Conservation (phyloP, 1,140 invertebrate genomes). For the Sarcophaga bullata region DNA sequence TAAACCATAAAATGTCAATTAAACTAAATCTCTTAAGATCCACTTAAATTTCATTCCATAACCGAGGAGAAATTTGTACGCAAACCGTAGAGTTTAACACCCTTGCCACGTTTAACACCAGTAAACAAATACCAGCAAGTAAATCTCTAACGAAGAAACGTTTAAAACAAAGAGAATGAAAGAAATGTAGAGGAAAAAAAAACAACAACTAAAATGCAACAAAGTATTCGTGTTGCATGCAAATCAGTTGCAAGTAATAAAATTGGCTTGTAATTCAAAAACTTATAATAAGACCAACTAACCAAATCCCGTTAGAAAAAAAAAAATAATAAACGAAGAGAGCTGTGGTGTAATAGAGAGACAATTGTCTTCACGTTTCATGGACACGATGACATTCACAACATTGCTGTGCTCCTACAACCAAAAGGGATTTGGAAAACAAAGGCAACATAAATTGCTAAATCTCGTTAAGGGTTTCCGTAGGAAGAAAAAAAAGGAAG, state of each 20-base stretch:
- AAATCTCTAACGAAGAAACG: too few species aligned
- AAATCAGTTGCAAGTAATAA: constrained; percentile 40
- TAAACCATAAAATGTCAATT: constrained; percentile 35
- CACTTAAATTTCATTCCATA: not conserved
- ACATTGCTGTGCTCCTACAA: too few species aligned
- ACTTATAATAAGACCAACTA: constrained; percentile 31
- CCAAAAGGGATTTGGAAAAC: not conserved
- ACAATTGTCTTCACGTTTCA: constrained; percentile 2
- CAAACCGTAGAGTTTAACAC: not conserved
- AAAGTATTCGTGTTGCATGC: constrained; percentile 33
- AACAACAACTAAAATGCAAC: constrained; percentile 29
- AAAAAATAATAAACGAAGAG: too few species aligned
- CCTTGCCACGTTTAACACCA: too few species aligned
- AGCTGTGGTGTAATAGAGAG: not conserved
- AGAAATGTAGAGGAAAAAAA: too few species aligned
- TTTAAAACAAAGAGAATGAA: too few species aligned
- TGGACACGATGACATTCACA: not conserved
- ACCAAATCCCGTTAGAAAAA: constrained; percentile 3
- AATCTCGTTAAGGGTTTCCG: constrained; percentile 31
- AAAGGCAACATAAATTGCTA: constrained; percentile 32
- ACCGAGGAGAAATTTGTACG: not conserved
- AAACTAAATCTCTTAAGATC: constrained; percentile 35
- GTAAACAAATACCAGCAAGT: too few species aligned
- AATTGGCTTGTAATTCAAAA: constrained; percentile 36
- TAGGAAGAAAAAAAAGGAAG: not conserved